These are phyloP conservation scores for Tamias sibiricus DNA, from an alignment of 2,113 vertebrate genomes.

Conservation along the genomic window DNA sequence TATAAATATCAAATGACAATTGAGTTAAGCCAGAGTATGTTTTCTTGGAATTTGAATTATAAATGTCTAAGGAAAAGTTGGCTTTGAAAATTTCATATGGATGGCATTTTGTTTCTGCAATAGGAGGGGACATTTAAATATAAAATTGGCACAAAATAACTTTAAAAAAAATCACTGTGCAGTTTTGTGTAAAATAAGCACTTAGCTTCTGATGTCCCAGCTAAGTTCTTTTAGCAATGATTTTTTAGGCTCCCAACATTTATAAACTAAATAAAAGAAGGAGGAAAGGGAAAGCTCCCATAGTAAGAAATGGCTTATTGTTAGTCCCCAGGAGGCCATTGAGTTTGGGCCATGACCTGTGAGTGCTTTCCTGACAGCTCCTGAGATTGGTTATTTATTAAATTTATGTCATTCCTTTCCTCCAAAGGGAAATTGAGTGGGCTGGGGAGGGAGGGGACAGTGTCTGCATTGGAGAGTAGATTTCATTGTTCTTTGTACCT, in stretches of 20 bases:
- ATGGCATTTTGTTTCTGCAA: constrained; percentile 61
- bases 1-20: constrained; percentile 54
- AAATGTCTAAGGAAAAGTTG: constrained; percentile 67
- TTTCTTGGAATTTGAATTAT: constrained; percentile 71
- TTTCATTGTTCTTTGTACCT: constrained; percentile 46
- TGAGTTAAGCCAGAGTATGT: constrained; percentile 49
- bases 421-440: constrained; percentile 42
- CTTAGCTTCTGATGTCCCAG: neutral
- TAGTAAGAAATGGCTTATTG: constrained; percentile 2
- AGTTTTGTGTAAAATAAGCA: constrained; percentile 44
- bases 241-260: neutral
- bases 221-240: neutral
- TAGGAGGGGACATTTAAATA: constrained; percentile 45
- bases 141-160: constrained; percentile 43
- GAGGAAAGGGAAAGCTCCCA: neutral
- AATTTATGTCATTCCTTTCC: constrained; percentile 66
- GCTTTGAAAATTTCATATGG: constrained; percentile 55
- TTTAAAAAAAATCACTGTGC: neutral
- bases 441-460: neutral
- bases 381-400: constrained; percentile 73
- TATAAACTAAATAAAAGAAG: constrained; percentile 26
- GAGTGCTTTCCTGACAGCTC: constrained; percentile 61
- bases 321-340: constrained; percentile 16
- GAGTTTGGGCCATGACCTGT: constrained; percentile 67
- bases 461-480: neutral